Evolutionary conservation across 1,140 invertebrate genomes (phyloP).

Genomic region (Himalopsyche phryganea): DNA sequence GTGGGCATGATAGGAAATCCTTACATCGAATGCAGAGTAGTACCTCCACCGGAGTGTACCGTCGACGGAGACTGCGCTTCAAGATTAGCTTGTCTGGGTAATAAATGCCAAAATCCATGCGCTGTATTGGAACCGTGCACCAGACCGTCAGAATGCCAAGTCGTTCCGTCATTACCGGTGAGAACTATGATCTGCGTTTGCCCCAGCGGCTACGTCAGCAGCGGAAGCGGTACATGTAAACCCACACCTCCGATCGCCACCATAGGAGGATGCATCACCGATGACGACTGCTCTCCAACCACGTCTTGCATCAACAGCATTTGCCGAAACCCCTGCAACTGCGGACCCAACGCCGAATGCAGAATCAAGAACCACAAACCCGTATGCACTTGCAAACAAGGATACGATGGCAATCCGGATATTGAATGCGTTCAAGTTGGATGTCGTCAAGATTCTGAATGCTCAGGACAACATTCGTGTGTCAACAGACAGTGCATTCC

Average conservation of each 20-base stretch:
- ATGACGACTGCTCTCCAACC: slow-evolving; percentile 71
- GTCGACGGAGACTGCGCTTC: slow-evolving; percentile 79
- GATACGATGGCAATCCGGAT: slow-evolving; percentile 78
- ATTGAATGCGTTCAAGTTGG: slow-evolving; percentile 69
- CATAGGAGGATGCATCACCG: slow-evolving; percentile 67
- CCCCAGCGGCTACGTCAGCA: slow-evolving; percentile 81
- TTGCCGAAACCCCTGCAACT: slow-evolving; percentile 78
- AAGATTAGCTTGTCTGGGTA: slow-evolving; percentile 74
- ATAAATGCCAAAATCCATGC: slow-evolving; percentile 82
- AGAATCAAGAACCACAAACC: slow-evolving; percentile 78
- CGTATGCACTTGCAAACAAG: slow-evolving; percentile 74
- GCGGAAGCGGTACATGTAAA: slow-evolving; percentile 74
- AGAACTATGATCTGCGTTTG: slow-evolving; percentile 86
- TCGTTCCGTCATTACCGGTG: slow-evolving; percentile 74
- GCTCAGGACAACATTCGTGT: slow-evolving; percentile 72
- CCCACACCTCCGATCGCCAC: slow-evolving; percentile 62
- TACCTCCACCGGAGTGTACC: slow-evolving; percentile 71
- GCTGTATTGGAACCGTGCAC: slow-evolving; percentile 72
- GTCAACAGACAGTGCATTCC: slow-evolving; percentile 75
- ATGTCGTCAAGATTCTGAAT: slow-evolving; percentile 71
- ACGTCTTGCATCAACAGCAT: slow-evolving; percentile 75
- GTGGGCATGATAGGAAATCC: slow-evolving; percentile 71
- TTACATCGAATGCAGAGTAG: slow-evolving; percentile 70
- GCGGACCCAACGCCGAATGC: slow-evolving; percentile 76
- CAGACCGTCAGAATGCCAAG: slow-evolving; percentile 74